Base-by-base conservation (phyloP, 2,113 vertebrate genomes). In the Pholis gunnellus region DNA sequence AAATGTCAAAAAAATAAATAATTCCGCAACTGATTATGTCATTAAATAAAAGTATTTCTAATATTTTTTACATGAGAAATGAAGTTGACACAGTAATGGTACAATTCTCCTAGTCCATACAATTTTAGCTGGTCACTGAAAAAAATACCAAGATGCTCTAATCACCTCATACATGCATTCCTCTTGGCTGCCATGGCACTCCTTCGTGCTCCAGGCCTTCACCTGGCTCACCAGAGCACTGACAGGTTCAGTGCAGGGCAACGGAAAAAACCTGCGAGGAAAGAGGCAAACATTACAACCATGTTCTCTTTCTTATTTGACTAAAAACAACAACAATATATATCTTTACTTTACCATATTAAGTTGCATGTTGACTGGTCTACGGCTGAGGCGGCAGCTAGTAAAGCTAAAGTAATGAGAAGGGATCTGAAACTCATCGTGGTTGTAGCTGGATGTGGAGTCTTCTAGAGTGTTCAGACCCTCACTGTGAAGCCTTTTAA, bases 91-190 rank as follows among this genome's bases (percentile, higher is more conserved):
- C 9, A 57, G n/a, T 52, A 2, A 52, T 52, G 54, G 11, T 14
- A 13, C 54, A 60, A 31, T 63, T 57, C 4, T 57, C n/a, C n/a
- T 10, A 57, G 11, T 14, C 10, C 4, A 1, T 13, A 31, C 7
- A 34, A 34, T 34, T 61, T 31, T 3, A 34, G 29, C 29, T 34
- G 15, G 29, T 18, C 60, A 18, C 18, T n/a, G 44, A 27, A 56
- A 54, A 36, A 13, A 56, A 56, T 25, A 3, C 22, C 22, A 25
- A 56, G 29, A 8, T 60, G 57, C 5, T 34, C 17, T 3, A 4
- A 25, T 56, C 67, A 48, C 42, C 31, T 78, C 71, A 63, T 74
- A 79, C 69, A 25, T 46, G 54, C 75, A 78, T 25, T 22, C n/a
- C 27, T 78, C 75, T 38, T 79, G 36, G 61, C 18, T 56, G 31